Conservation (phyloP, 2,113 vertebrate genomes). For the Ceyx margarethae region DNA sequence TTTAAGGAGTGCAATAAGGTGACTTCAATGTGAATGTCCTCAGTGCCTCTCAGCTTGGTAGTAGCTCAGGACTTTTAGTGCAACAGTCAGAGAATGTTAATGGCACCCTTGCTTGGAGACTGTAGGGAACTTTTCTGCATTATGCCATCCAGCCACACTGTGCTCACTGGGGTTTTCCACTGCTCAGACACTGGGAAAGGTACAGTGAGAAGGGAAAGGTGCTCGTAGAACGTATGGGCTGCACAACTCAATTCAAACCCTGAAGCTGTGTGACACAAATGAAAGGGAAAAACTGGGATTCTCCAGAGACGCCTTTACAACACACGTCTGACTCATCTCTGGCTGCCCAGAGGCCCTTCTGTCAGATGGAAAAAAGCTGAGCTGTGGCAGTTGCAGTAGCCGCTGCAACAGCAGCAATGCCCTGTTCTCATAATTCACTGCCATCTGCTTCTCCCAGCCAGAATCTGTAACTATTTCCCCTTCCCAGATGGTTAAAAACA, state of each 20-base stretch:
- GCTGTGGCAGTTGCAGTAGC: constrained; percentile 36
- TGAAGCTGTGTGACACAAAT: background rate
- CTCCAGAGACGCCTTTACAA: constrained; percentile 1
- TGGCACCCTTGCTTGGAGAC: background rate
- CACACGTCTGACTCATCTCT: constrained; percentile 36
- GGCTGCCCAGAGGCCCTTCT: constrained; percentile 49
- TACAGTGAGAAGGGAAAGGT: background rate
- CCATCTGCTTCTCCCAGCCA: constrained; percentile 60
- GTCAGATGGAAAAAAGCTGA: constrained; percentile 49
- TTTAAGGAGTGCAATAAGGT: background rate
- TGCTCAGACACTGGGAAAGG: background rate
- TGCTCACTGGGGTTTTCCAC: rapidly evolving
- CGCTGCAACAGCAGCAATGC: constrained; percentile 40
- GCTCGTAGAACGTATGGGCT: background rate
- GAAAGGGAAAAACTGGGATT: background rate
- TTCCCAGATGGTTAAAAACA: background rate
- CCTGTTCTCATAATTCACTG: background rate
- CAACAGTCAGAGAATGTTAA: background rate
- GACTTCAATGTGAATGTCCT: background rate
- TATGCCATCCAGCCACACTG: rapidly evolving
- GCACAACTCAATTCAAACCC: background rate
- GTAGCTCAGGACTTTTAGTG: background rate
- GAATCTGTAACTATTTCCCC: background rate
- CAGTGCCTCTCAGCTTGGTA: rapidly evolving
- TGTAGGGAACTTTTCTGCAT: background rate